Conservation (phyloP, 2,797 vertebrate genomes). For the Artibeus jamaicensis region DNA sequence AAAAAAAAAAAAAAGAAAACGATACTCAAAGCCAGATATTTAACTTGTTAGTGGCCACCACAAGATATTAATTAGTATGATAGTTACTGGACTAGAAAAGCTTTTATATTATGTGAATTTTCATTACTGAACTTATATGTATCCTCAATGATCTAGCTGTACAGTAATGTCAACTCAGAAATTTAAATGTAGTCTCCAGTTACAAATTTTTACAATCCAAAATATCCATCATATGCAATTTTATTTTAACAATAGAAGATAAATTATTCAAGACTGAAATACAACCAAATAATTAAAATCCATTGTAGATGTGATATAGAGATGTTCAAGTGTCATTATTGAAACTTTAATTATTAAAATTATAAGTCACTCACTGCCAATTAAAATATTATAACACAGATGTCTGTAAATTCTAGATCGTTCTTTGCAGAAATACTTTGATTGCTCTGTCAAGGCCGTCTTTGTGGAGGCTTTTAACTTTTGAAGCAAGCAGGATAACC, state of each 20-base stretch:
- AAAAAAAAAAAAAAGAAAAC: neutral
- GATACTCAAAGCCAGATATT: neutral
- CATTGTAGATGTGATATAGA: slow-evolving; percentile 22
- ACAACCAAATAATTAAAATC: slow-evolving; percentile 32
- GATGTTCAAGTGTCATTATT: slow-evolving; percentile 5
- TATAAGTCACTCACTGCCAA: slow-evolving; percentile 64
- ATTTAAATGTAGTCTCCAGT: slow-evolving; percentile 5
- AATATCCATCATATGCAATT: neutral
- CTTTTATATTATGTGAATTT: neutral
- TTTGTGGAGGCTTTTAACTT: slow-evolving; percentile 55
- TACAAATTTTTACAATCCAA: slow-evolving; percentile 15
- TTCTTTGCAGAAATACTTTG: slow-evolving; percentile 67
- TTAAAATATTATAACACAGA: slow-evolving; percentile 67
- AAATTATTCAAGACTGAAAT: slow-evolving; percentile 52
- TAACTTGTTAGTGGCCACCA: neutral
- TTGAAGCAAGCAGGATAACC: slow-evolving; percentile 38
- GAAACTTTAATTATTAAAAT: slow-evolving; percentile 57
- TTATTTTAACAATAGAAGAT: slow-evolving; percentile 46
- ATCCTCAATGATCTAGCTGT: neutral
- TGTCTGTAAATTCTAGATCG: slow-evolving; percentile 64
- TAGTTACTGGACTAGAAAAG: neutral
- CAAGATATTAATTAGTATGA: neutral
- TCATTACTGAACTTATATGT: neutral
- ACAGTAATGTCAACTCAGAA: slow-evolving; percentile 26
- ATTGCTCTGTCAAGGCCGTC: slow-evolving; percentile 58